Percentiles rank a stretch among this genome's conserved stretches.
These are phyloP conservation scores for Cepaea nemoralis DNA, from an alignment of 1,140 invertebrate species.

Conservation along the genomic window DNA sequence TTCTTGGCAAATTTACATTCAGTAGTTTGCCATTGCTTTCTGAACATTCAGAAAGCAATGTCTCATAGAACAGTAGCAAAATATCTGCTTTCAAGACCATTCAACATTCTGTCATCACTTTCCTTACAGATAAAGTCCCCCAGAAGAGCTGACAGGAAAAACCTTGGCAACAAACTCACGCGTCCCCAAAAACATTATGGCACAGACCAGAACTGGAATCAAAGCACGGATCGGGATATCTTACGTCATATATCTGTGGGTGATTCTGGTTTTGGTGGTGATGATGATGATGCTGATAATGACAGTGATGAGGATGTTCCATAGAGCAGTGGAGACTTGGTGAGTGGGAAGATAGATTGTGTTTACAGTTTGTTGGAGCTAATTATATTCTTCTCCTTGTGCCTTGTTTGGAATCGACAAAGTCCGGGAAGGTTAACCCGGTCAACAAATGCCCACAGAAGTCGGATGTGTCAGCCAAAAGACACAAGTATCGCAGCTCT, in stretches of 20 bases:
- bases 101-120: background rate
- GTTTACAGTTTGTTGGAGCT: too few relatives aligned
- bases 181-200: background rate
- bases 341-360: background rate
- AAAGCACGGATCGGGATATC: background rate
- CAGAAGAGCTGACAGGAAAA: background rate
- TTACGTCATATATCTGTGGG: background rate
- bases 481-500: too few relatives aligned
- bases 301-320: conserved; percentile 1
- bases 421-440: too few relatives aligned
- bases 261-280: background rate
- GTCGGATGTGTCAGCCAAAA: too few relatives aligned
- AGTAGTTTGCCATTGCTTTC: too few relatives aligned
- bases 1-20: too few relatives aligned
- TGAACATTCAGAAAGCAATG: too few relatives aligned
- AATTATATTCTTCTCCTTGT: too few relatives aligned
- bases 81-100: too few relatives aligned
- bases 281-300: conserved; percentile 11
- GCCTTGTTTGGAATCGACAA: too few relatives aligned
- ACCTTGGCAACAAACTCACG: background rate
- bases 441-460: too few relatives aligned
- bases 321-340: background rate
- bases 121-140: background rate
- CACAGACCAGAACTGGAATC: background rate
- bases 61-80: too few relatives aligned